Evolutionary conservation across 2,113 vertebrate species (phyloP), one percentile per base, ranked within the genome.

Genomic region (Megaleporinus macrocephalus): DNA sequence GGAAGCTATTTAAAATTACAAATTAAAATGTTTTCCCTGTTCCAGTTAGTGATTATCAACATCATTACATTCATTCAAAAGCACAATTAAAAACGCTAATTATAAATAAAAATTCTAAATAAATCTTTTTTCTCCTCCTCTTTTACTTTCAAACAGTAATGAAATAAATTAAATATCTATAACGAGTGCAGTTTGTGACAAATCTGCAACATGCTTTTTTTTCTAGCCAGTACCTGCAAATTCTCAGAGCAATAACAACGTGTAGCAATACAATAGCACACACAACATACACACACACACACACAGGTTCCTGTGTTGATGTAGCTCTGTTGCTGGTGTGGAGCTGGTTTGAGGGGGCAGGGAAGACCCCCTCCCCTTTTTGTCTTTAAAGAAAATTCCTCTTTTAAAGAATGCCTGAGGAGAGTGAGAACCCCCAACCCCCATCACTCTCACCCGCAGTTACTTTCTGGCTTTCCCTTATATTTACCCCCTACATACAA

Each of bases 311-410:
- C 53, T 51, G 30, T 26, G 27, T 16, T 61, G 41, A 82, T 80
- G 85, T 14, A 30, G 11, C 62, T 18, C 27, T 13, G 66, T 44
- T 44, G 66, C 36, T 44, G 33, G 20, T 41, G 86, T 85, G 87
- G 70, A 85, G 83, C 51, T 33, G 65, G 20, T 55, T 30, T 85
- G 86, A 87, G 92, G 92, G 87, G 90, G 89, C 86, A 85, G 83
- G 86, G 73, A 49, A 87, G 76, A 66, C 89, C 83, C 83, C 80
- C 36, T 7, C 82, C 83, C 84, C 83, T 82, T 93, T 92, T 93
- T 91, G 92, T 90, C 92, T 91, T 91, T 93, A 91, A 91, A 92
- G 92, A 85, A 91, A 92, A 93, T 92, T 91, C 91, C 89, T 92
- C 81, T 90, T 91, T 91, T 88, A 89, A 92, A 92, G 88, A 92